Base-by-base conservation (phyloP, 2,888 invertebrate species). In the Pemphredon lugubris region DNA sequence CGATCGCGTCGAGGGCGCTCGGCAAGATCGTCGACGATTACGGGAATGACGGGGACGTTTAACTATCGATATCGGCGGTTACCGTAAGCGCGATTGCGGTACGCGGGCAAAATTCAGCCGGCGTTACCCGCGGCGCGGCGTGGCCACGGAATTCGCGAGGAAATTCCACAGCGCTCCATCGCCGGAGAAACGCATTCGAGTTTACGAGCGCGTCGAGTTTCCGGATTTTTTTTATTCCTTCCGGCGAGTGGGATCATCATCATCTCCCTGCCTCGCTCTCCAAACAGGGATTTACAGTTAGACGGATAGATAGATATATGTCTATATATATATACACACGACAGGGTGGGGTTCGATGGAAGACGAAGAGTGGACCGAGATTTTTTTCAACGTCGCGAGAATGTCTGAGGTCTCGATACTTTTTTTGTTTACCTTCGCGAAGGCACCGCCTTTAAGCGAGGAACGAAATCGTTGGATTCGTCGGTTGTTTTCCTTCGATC, bases 201-300 rank as follows among this genome's bases (percentile, higher is more conserved):
- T 80, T 82, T 80, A 80, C 75, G 79, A 74, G 67, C 81, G 68
- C 69, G 37, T 61, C 66, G 53, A 32, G 61, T 70, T 82, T 81
- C 72, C 82, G 79, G 67, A 79, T 72, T 79, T 82, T 81, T 79
- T 67, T 51, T 68, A 47, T 45, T 32, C 63, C 67, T 75, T 77
- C 64, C 73, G 73, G 70, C 65, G 30, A 53, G 40, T 48, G 51
- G 63, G 65, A 61, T 75, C 73, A 60, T 70, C 63, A 34, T 13
- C 48, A 39, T 34, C 14, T 40, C 61, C n/a, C 42, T 66, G 26
- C 50, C 44, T 42, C 44, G 50, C 48, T 45, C 50, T 45, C 50
- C 63, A 50, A 30, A 32, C 53, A 11, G 3, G 6, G 32, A 45
- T 80, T 65, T 79, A 80, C 79, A 79, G 79, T 79, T 79, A 79